Evolutionary conservation across 1,140 invertebrate genomes (phyloP), one percentile per base, ranked within the genome.

Genomic region (Pygmarrhopalites habei): DNA sequence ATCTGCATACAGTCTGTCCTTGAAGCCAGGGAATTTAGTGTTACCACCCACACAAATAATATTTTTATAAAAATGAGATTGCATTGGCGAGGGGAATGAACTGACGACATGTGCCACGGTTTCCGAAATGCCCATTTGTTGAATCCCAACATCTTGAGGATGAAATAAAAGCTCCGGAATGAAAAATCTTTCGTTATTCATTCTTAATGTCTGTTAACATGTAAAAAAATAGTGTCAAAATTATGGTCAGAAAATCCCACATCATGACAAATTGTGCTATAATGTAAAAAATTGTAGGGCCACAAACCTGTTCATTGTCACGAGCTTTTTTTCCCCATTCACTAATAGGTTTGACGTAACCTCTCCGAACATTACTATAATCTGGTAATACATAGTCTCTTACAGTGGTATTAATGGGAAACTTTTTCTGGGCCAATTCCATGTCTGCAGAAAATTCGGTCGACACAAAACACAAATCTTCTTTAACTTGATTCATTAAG

Each of bases 401-500:
- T 0, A 86, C 79, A 56, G 96, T 88, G 4, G 78, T 77, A 72
- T 88, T 87, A 21, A 77, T 75, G 56, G 74, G 73, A 62, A 82
- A 79, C 74, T 83, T 83, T 53, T 78, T 79, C 74, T 83, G 83
- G 5, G 90, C 85, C 55, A 82, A 84, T 43, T 83, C 80, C 85
- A 99, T 89, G 65, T 97, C 92, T 19, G 78, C 77, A 72, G 84
- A 85, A 72, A 96, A 94, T 73, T 98, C 81, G 70, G 83, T 80
- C 0, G 93, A 89, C 0, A 99, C 92, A 80, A 87, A 99, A 74
- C 95, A 99, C 0, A 88, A 85, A 76, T 99, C 95, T 79, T 99
- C 97, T 76, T 99, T 99, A 0, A 90, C 87, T 78, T 99, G 94
- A 77, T 99, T 99, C 12, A 99, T 94, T 0, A 99, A 93, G 78